These are phyloP conservation scores for Pyxicephalus adspersus DNA, from an alignment of 2,113 vertebrate species.

Conservation along the genomic window DNA sequence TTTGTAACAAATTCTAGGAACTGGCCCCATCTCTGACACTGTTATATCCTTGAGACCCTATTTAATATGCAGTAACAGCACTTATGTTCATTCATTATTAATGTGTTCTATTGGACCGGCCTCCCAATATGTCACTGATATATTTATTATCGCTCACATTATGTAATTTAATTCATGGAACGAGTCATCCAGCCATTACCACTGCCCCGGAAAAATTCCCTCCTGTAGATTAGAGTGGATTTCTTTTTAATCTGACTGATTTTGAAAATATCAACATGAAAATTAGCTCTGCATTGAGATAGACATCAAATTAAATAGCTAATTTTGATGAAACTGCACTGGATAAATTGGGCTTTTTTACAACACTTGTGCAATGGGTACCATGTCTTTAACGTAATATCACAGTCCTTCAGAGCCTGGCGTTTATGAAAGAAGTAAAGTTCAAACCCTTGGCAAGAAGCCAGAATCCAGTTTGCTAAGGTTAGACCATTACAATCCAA, in stretches of 20 bases:
- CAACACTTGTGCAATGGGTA: no score
- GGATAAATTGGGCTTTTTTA: constrained; percentile 39
- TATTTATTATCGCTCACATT: constrained; percentile 49
- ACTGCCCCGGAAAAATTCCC: constrained; percentile 42
- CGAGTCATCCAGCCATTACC: constrained; percentile 45
- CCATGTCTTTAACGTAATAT: no score
- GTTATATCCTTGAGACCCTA: background rate
- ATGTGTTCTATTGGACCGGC: constrained; percentile 39
- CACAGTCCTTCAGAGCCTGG: no score
- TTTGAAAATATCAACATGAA: constrained; percentile 47
- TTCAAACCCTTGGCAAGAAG: no score
- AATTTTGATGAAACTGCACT: constrained; percentile 30
- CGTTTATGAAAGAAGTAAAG: no score
- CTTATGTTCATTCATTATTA: constrained; percentile 46
- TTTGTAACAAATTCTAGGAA: no score
- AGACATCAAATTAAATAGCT: constrained; percentile 44
- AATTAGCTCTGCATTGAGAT: constrained; percentile 37
- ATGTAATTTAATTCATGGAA: constrained; percentile 49
- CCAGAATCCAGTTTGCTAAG: no score
- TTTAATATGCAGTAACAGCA: constrained; percentile 30
- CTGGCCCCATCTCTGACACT: constrained; percentile 9
- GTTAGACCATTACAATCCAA: no score
- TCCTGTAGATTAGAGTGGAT: constrained; percentile 51
- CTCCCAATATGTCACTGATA: constrained; percentile 46
- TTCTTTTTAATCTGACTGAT: constrained; percentile 49